A percentile compares a stretch with the other conserved stretches of the same genome.
phyloP scores from a whole-genome alignment of 2,113 vertebrate species.

The Coptodon rendalli region DNA sequence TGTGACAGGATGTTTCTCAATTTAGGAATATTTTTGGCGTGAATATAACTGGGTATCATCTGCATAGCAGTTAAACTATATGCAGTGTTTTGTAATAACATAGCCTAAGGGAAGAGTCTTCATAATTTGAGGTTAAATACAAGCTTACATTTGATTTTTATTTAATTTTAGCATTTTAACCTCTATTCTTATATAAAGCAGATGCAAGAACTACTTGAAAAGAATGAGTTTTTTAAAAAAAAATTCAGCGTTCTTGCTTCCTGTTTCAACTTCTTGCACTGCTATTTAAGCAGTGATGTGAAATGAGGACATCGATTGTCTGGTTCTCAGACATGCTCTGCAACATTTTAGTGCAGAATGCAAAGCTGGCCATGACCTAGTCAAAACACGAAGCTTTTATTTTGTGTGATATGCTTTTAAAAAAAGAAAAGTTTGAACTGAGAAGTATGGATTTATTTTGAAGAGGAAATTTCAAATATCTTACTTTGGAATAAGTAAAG shows the following conservation, averaged over 20 bases:
- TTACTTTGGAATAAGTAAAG: background rate
- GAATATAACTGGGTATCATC: background rate
- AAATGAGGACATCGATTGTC: background rate
- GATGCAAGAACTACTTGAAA: background rate
- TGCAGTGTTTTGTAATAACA: background rate
- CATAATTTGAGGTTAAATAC: background rate
- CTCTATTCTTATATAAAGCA: background rate
- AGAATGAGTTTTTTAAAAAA: fast-evolving
- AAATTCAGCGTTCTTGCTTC: fast-evolving
- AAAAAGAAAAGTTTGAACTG: background rate
- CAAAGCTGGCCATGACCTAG: background rate
- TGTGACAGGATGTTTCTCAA: background rate
- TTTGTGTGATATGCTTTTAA: background rate
- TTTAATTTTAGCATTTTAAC: background rate
- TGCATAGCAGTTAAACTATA: background rate
- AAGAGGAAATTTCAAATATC: background rate
- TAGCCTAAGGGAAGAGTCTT: background rate
- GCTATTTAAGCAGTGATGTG: background rate
- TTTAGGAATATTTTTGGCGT: fast-evolving
- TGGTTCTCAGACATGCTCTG: background rate
- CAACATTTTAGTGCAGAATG: background rate
- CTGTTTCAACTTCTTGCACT: background rate
- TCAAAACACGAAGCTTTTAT: background rate
- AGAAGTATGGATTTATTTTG: background rate
- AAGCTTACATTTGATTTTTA: background rate